A percentile compares a stretch with the other conserved stretches of the same genome.
These are phyloP conservation scores for Myathropa florea DNA, from an alignment of 2,888 invertebrate species.

Conservation along the genomic window DNA sequence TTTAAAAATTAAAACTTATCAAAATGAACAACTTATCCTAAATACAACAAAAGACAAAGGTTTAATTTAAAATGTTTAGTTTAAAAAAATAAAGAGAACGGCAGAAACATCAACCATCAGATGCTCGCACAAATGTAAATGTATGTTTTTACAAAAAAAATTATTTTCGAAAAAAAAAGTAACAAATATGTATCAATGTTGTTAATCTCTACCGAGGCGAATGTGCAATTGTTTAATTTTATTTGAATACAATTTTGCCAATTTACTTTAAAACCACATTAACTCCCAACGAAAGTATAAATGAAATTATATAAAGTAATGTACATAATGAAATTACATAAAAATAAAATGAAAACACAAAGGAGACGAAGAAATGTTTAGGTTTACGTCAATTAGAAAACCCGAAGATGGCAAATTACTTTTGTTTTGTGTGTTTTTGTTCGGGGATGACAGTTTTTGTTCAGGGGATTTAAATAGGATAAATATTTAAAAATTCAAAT, in stretches of 20 bases:
- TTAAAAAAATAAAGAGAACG: neutral
- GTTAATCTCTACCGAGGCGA: conserved; percentile 44
- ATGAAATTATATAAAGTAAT: conserved; percentile 29
- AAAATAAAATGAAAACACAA: conserved; percentile 3
- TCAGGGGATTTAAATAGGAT: conserved; percentile 14
- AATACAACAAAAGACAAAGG: neutral
- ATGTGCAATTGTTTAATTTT: conserved; percentile 61
- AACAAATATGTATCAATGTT: conserved; percentile 7
- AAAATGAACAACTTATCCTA: neutral
- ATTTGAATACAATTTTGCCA: conserved; percentile 6
- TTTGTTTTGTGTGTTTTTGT: conserved; percentile 2
- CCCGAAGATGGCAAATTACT: conserved; percentile 34
- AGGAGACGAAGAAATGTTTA: conserved; percentile 36
- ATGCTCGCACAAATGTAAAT: conserved; percentile 59
- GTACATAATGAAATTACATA: conserved; percentile 59
- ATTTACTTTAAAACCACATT: conserved; percentile 50
- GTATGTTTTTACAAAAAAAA: conserved; percentile 12
- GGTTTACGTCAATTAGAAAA: conserved; percentile 68
- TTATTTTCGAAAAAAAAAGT: neutral
- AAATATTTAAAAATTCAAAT: conserved; percentile 41
- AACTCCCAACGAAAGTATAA: conserved; percentile 61
- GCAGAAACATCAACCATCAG: conserved; percentile 4
- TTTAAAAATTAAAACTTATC: neutral
- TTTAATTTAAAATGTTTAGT: conserved; percentile 17
- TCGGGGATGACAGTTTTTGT: neutral